Percentiles rank a stretch among this genome's conserved stretches.
These are phyloP conservation scores for Neodiprion lecontei DNA, from an alignment of 1,140 invertebrate species.

Conservation along the genomic window DNA sequence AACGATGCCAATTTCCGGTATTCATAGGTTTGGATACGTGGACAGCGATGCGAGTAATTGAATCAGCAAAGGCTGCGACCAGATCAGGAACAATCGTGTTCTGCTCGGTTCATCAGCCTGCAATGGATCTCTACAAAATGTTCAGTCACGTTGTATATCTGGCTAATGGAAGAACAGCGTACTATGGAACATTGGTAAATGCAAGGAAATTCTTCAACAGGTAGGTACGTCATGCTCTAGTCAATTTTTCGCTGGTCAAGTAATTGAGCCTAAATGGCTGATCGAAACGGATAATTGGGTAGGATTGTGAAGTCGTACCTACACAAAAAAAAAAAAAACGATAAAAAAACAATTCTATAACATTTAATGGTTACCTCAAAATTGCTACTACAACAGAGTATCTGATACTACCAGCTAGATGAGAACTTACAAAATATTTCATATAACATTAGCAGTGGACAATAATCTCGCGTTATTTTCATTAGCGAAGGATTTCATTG, in stretches of 20 bases:
- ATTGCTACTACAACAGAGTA: too few species aligned
- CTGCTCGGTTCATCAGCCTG: slow-evolving; percentile 89
- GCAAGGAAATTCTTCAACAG: slow-evolving; percentile 34
- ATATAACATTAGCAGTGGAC: too few species aligned
- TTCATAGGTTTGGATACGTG: slow-evolving; percentile 72
- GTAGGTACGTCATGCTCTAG: slow-evolving; percentile 20
- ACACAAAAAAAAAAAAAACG: too few species aligned
- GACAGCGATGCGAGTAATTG: slow-evolving; percentile 71
- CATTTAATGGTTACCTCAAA: too few species aligned
- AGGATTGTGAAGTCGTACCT: not conserved
- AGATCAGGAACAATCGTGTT: slow-evolving; percentile 76
- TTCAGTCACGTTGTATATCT: slow-evolving; percentile 68
- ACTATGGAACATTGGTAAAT: slow-evolving; percentile 53
- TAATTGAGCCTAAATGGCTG: not conserved
- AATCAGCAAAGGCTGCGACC: slow-evolving; percentile 70
- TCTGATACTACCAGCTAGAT: not conserved
- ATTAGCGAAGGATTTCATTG: slow-evolving; percentile 31
- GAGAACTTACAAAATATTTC: not conserved
- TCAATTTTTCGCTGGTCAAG: not conserved
- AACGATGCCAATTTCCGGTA: too few species aligned
- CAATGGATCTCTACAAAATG: slow-evolving; percentile 75
- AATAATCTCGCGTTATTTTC: not conserved
- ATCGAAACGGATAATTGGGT: not conserved
- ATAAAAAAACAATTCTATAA: too few species aligned
- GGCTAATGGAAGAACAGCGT: slow-evolving; percentile 64